Evolutionary conservation across 2,888 invertebrate genomes (phyloP).

Genomic region (Galeopsomyia nigrocyanea): DNA sequence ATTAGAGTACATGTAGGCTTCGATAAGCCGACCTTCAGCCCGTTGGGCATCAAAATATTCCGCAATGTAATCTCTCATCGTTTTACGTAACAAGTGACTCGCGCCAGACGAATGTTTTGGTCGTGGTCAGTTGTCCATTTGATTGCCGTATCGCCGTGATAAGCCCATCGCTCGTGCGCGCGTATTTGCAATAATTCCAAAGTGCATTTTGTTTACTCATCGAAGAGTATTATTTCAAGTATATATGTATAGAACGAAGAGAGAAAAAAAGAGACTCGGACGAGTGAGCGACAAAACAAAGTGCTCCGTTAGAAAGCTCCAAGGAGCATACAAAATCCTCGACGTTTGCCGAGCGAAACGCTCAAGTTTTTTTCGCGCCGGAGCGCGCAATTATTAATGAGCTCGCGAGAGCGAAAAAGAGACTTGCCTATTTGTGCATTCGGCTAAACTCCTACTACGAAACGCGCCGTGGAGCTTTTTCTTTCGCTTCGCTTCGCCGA

Average conservation of each 20-base stretch:
- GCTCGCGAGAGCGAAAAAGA: no score
- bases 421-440: no score
- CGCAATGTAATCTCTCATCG: constrained; percentile 16
- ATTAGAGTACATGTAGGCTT: no score
- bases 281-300: no score
- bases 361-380: no score
- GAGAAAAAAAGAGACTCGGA: no score
- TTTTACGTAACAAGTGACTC: constrained; percentile 32
- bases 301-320: no score
- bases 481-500: neutral
- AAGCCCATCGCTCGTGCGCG: neutral
- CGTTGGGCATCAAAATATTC: constrained; percentile 33
- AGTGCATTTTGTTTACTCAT: constrained; percentile 6
- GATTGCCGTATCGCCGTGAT: constrained; percentile 13
- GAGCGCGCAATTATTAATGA: no score
- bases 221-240: constrained; percentile 4
- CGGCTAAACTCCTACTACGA: no score
- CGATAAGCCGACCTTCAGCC: constrained; percentile 30
- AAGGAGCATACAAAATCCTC: no score
- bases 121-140: constrained; percentile 1
- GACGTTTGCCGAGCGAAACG: no score
- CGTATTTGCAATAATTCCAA: constrained; percentile 14
- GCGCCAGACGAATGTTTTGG: constrained; percentile 27
- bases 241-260: neutral
- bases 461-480: no score